Base-by-base conservation (phyloP, 2,888 invertebrate species). In the Hypolimnas misippus region DNA sequence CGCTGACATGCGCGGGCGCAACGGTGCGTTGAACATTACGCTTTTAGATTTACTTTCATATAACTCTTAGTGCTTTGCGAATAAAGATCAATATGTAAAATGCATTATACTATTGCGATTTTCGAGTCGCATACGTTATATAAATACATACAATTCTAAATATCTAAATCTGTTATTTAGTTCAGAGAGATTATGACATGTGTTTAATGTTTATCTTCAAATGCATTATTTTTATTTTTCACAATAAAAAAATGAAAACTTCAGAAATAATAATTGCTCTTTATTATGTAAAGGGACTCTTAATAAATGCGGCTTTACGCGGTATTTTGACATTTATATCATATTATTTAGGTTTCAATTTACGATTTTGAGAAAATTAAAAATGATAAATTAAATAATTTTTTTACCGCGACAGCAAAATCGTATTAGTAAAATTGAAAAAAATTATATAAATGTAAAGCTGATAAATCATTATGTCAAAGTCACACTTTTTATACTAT, bases 1-100 rank as follows among this genome's bases (percentile, higher is more conserved):
- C 62, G 44, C 52, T 66, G 69, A 69, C 63, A 66, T 61, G 70
- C 73, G 73, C 71, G 62, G 63, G 65, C 60, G 63, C 63, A 58
- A 33, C 49, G 51, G 35, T 31, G 33, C 57, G 62, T 51, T 52
- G 52, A n/a, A 38, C 56, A 14, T 35, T 49, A 40, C 35, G 12
- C 25, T 62, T 49, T 38, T 42, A 42, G 17, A 17, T 42, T 59
- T 59, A 62, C 57, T 54, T 64, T 56, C 52, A 25, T 52, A 40
- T 61, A 33, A 35, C 51, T 52, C 31, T 17, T 46, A 57, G 12
- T 40, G 10, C 10, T 57, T 19, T 16, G 10, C 14, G 14, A 7
- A 35, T 35, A 40, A 31, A 52, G 58, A 33, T 17, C 25, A 46
- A 53, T 59, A 59, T 53, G 29, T n/a, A 14, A 44, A 44, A 7